Evolutionary conservation across 2,113 vertebrate genomes (phyloP).

Genomic region (Orientallactaga bullata): DNA sequence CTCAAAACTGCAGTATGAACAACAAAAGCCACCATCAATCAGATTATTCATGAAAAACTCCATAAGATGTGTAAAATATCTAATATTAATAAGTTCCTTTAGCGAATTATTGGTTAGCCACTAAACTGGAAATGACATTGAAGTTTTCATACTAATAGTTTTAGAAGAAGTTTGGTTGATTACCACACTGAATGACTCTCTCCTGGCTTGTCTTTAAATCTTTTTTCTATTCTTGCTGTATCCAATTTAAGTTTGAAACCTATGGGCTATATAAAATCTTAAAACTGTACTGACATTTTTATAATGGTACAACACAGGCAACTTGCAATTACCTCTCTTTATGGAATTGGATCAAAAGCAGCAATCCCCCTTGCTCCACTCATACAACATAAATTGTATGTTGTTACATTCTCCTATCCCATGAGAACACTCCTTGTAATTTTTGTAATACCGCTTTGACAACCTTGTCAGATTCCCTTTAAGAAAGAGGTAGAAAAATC

Average conservation of each 20-base stretch:
- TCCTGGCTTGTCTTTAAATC: slow-evolving; percentile 66
- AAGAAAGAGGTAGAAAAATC: slow-evolving; percentile 31
- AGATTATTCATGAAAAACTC: slow-evolving; percentile 40
- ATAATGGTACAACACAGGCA: slow-evolving; percentile 6
- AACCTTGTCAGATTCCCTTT: slow-evolving; percentile 53
- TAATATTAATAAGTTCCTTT: slow-evolving; percentile 58
- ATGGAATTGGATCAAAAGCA: slow-evolving; percentile 38
- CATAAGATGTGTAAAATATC: slow-evolving; percentile 51
- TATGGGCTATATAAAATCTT: slow-evolving; percentile 65
- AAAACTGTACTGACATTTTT: slow-evolving; percentile 65
- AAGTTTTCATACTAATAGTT: slow-evolving; percentile 50
- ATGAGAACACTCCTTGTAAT: not conserved
- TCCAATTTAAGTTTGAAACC: slow-evolving; percentile 69
- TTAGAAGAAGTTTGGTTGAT: slow-evolving; percentile 68
- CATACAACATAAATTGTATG: not conserved
- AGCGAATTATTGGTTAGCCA: slow-evolving; percentile 54
- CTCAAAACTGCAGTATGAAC: slow-evolving; percentile 15
- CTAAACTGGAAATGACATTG: slow-evolving; percentile 48
- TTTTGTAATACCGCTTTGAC: slow-evolving; percentile 42
- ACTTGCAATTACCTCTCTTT: slow-evolving; percentile 32
- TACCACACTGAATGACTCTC: slow-evolving; percentile 59
- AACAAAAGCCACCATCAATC: slow-evolving; percentile 26
- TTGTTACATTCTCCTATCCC: not conserved
- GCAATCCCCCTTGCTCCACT: not conserved
- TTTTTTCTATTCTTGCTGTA: slow-evolving; percentile 64